These are phyloP conservation scores for Acrossocheilus wenchowensis DNA, from an alignment of 2,797 vertebrate species.

Conservation along the genomic window DNA sequence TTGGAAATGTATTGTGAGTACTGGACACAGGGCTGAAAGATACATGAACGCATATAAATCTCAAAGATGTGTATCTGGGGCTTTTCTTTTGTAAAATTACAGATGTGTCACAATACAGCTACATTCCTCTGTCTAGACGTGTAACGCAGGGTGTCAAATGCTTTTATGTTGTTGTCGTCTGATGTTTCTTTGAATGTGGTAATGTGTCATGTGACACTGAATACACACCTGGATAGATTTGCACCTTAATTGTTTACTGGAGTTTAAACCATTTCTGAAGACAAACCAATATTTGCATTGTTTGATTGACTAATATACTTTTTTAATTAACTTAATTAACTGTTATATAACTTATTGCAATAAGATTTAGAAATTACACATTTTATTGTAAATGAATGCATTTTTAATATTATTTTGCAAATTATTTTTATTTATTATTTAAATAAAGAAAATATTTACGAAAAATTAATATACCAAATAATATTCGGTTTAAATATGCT, in stretches of 20 bases:
- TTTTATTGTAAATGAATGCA: no score
- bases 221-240: background rate
- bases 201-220: background rate
- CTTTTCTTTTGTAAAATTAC: background rate
- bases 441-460: background rate
- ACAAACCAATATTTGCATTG: background rate
- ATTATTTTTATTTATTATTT: no score
- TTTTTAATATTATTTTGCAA: background rate
- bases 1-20: no score
- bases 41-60: background rate
- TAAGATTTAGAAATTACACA: no score
- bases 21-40: background rate
- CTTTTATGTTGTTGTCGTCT: background rate
- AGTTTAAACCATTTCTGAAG: background rate
- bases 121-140: conserved; percentile 13
- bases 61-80: background rate
- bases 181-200: background rate
- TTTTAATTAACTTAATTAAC: no score
- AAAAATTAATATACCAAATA: background rate
- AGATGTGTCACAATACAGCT: background rate
- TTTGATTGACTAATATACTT: background rate
- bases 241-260: background rate
- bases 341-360: no score
- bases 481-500: background rate
- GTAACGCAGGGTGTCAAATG: background rate